phyloP scores from a whole-genome alignment of 23 tunicate genomes.

The Styela clava region DNA sequence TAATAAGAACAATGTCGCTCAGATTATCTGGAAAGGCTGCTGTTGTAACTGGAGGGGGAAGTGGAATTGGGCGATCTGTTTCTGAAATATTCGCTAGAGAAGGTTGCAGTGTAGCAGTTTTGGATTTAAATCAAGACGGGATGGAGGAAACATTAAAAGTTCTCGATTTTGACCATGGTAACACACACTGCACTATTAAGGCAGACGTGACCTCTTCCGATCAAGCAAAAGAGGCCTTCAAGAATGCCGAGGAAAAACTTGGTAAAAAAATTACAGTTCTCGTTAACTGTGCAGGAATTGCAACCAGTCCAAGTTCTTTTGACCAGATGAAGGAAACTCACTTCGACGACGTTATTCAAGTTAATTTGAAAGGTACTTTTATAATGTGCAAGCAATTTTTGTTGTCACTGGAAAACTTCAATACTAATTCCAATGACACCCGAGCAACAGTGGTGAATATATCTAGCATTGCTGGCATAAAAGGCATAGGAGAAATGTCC shows the following conservation, averaged over 20 bases:
- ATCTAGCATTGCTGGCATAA: slow-evolving; percentile 58
- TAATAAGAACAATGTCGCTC: neutral
- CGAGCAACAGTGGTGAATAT: slow-evolving; percentile 30
- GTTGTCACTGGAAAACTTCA: slow-evolving; percentile 6
- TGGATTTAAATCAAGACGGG: neutral
- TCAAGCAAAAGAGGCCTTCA: neutral
- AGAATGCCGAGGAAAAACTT: neutral
- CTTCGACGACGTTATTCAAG: slow-evolving; percentile 19
- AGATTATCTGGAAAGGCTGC: neutral
- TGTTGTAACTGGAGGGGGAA: neutral
- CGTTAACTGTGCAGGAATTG: slow-evolving; percentile 46
- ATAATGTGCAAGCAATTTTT: slow-evolving; percentile 54
- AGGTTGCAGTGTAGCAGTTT: neutral
- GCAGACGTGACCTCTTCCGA: slow-evolving; percentile 10
- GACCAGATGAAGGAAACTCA: slow-evolving; percentile 5
- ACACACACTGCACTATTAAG: neutral
- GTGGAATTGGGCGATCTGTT: neutral
- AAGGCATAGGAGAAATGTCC: neutral
- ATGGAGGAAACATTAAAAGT: neutral
- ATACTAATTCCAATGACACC: slow-evolving; percentile 4
- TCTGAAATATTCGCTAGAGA: neutral
- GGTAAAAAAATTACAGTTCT: slow-evolving; percentile 17
- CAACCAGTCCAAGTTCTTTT: no score
- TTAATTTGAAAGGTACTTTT: slow-evolving; percentile 33
- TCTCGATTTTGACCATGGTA: no score